Percentiles rank a stretch among this genome's conserved stretches.
Conservation (phyloP, 1,140 invertebrate genomes). For the Drosophila athabasca region DNA sequence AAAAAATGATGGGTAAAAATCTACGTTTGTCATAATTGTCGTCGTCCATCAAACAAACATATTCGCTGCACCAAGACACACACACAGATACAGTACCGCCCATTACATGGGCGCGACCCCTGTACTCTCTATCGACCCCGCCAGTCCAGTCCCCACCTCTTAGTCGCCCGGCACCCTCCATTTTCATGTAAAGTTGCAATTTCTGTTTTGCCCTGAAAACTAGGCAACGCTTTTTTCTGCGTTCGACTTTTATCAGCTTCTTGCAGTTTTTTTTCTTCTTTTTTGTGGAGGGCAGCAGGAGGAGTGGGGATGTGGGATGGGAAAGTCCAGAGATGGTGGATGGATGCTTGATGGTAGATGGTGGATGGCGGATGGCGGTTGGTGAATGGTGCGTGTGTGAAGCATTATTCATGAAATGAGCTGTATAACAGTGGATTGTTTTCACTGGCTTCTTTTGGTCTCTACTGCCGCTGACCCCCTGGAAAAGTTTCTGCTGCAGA, state of each 20-base stretch:
- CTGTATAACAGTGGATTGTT: background rate
- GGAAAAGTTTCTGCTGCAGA: background rate
- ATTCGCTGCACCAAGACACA: background rate
- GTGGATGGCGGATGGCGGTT: no score
- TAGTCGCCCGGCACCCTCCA: background rate
- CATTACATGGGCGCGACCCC: background rate
- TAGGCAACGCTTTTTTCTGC: constrained; percentile 54
- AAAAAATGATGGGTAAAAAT: constrained; percentile 64
- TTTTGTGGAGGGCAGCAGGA: constrained; percentile 1
- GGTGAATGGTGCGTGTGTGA: no score
- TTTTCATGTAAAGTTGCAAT: constrained; percentile 19
- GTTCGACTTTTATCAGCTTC: constrained; percentile 12
- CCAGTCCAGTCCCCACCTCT: background rate
- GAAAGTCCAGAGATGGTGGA: background rate
- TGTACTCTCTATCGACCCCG: no score
- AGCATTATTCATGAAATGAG: background rate
- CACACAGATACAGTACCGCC: constrained; percentile 6
- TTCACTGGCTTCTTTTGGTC: background rate
- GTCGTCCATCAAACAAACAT: constrained; percentile 26
- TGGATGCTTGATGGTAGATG: no score
- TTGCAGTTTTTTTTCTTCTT: constrained; percentile 6
- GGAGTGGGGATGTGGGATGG: background rate
- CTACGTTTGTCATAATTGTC: constrained; percentile 66
- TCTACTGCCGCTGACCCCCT: no score
- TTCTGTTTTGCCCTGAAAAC: constrained; percentile 33